Base-by-base conservation (phyloP, 2,113 vertebrate genomes). In the Alethe castanea region DNA sequence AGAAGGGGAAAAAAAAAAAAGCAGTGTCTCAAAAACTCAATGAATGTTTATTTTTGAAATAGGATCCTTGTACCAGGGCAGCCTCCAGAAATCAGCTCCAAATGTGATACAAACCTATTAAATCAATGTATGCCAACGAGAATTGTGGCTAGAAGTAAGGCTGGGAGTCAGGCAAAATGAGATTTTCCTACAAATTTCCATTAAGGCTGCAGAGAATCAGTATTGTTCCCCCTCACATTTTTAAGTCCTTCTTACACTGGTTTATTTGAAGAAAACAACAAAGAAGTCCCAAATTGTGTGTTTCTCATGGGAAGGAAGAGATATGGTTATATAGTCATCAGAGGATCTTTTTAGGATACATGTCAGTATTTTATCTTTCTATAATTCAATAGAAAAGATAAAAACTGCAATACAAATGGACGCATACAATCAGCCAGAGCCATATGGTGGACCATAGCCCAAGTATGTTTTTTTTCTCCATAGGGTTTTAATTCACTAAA, bases 211-310 rank as follows among this genome's bases (percentile, higher is more conserved):
- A 64, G 28, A 53, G 7, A 17, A 33, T 33, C 10, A 18, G 2
- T 47, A n/a, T 28, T 59, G 2, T 3, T 15, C 1, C 8, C 18
- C 4, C 6, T 56, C 31, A 19, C 9, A 8, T 35, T 81, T 80
- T 84, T 4, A 84, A 40, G 26, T 67, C 17, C 23, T 47, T 36
- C 33, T 67, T 74, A 36, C 14, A 56, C 13, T 48, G 22, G 3
- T 20, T 7, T 40, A 13, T 26, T 70, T 54, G 31, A 80, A 80
- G n/a, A 4, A 3, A 50, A 3, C 8, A 48, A 19, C 9, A 70
- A 61, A 50, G 9, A 5, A 67, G 12, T 2, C 2, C 8, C 24
- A 19, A 40, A 33, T 2, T 1, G 2, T 13, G 6, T 19, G 29
- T 29, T 57, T 40, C 19, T 42, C 6, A 15, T 4, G 31, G 12